Evolutionary conservation across 2,888 invertebrate species (phyloP).

Genomic region (Pollenia griseotomentosa): DNA sequence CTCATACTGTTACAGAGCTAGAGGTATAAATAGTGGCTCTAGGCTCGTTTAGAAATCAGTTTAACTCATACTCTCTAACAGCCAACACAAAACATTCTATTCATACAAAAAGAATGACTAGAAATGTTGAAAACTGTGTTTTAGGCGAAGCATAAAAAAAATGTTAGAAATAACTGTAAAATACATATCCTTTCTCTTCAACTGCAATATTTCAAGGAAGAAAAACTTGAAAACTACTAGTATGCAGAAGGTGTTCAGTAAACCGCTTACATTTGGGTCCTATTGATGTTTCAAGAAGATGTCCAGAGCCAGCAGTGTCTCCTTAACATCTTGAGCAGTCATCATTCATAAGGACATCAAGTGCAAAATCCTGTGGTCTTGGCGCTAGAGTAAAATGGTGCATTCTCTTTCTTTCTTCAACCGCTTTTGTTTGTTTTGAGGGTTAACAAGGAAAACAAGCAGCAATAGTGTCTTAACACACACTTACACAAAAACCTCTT

Average conservation of each 20-base stretch:
- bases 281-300: background rate
- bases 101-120: background rate
- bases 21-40: constrained; percentile 60
- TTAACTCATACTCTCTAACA: constrained; percentile 59
- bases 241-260: too few relatives aligned
- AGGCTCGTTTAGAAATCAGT: constrained; percentile 64
- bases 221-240: too few relatives aligned
- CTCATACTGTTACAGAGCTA: background rate
- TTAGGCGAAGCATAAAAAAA: background rate
- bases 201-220: too few relatives aligned
- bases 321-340: background rate
- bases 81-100: constrained; percentile 3
- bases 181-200: too few relatives aligned
- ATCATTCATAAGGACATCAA: background rate
- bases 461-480: constrained; percentile 32
- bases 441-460: constrained; percentile 1
- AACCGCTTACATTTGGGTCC: background rate
- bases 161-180: background rate
- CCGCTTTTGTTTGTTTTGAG: constrained; percentile 23
- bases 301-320: background rate
- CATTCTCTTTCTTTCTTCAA: background rate
- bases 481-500: background rate
- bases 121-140: background rate
- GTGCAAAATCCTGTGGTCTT: constrained; percentile 19
- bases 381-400: background rate